Conservation (phyloP, 2,797 vertebrate species). For the Arctocebus calabarensis region DNA sequence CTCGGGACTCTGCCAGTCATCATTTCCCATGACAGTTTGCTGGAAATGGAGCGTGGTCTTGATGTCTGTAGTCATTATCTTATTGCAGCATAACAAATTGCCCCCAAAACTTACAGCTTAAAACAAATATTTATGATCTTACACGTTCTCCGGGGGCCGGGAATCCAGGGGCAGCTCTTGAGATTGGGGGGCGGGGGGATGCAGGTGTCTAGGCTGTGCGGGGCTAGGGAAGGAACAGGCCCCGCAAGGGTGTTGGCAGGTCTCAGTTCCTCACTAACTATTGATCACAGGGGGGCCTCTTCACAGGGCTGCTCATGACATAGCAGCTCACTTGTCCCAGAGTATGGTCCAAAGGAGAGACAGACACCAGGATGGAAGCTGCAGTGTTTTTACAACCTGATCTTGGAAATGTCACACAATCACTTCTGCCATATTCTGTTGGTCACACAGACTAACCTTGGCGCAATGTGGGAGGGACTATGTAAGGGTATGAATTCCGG, state of each 20-base stretch:
- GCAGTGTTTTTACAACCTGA: neutral
- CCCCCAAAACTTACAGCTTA: neutral
- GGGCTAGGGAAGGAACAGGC: neutral
- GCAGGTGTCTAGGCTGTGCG: neutral
- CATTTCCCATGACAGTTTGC: conserved; percentile 16
- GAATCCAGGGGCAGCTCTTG: neutral
- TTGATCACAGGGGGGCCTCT: neutral
- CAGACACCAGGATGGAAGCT: neutral
- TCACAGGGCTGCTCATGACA: neutral
- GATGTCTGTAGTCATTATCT: conserved; percentile 27
- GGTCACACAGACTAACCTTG: neutral
- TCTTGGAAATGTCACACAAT: neutral
- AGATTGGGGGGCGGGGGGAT: neutral
- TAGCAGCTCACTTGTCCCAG: neutral
- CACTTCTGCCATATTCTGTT: neutral
- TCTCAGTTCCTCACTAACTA: neutral
- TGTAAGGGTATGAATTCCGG: neutral
- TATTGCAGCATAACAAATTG: conserved; percentile 28
- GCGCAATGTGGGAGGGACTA: neutral
- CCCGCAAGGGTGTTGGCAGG: neutral
- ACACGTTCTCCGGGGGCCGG: neutral
- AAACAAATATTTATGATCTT: neutral
- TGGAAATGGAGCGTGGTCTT: conserved; percentile 37
- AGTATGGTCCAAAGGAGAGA: neutral
- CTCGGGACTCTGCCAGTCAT: neutral